Conservation (phyloP, 2,888 invertebrate genomes). For the Helleia helle region DNA sequence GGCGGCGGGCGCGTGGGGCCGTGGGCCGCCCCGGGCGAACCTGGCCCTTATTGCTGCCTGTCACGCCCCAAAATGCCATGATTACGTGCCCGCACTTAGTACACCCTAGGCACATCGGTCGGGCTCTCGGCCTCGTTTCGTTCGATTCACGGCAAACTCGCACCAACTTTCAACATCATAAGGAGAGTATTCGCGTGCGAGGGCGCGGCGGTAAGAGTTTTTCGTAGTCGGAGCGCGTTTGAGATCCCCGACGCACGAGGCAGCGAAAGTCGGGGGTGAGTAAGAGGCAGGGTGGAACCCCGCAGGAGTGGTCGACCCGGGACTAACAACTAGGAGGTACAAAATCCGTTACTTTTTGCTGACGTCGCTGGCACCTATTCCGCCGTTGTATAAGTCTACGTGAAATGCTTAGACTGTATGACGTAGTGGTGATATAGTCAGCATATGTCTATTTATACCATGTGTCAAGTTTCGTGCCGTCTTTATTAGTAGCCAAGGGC, state of each 20-base stretch:
- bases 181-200: constrained; percentile 32
- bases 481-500: constrained; percentile 8
- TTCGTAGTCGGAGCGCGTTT: constrained; percentile 39
- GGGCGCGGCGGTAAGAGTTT: constrained; percentile 37
- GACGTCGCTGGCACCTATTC: constrained; percentile 30
- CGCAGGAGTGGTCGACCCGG: constrained; percentile 67
- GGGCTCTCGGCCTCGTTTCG: constrained; percentile 59
- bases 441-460: constrained; percentile 1
- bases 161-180: constrained; percentile 29
- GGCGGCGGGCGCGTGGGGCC: constrained; percentile 49
- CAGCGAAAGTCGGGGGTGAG: constrained; percentile 66
- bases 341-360: constrained; percentile 62
- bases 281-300: constrained; percentile 43
- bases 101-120: constrained; percentile 59
- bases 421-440: too few relatives aligned
- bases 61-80: constrained; percentile 42
- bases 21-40: constrained; percentile 30
- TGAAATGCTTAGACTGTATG: too few relatives aligned
- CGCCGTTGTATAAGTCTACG: too few relatives aligned
- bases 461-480: constrained; percentile 3
- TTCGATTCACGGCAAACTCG: constrained; percentile 37
- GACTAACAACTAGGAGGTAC: constrained; percentile 64
- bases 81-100: constrained; percentile 43
- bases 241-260: constrained; percentile 66
- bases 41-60: constrained; percentile 33